phyloP scores from a whole-genome alignment of 2,797 vertebrate species.

The Dryobates pubescens region DNA sequence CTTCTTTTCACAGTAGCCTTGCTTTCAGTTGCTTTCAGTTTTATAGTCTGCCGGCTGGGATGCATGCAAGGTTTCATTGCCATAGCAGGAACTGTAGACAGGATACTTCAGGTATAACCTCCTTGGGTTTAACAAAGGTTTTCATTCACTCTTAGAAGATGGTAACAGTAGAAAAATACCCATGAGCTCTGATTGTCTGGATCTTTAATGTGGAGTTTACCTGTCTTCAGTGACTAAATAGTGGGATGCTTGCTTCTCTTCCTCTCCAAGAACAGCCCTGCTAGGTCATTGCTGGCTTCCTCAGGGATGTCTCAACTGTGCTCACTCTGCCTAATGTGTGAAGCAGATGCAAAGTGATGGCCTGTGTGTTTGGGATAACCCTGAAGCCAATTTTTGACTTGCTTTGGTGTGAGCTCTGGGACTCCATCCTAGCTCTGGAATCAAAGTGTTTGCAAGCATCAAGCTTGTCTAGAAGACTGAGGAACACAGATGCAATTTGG shows the following conservation, averaged over 20 bases:
- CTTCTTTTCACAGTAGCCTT: background rate
- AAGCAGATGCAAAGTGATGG: background rate
- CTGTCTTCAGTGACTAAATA: background rate
- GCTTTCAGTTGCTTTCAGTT: slow-evolving; percentile 2
- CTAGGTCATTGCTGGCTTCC: background rate
- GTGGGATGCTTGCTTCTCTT: background rate
- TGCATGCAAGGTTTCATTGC: background rate
- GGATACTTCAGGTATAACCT: background rate
- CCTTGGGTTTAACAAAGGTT: background rate
- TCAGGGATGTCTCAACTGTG: background rate
- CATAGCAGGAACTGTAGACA: background rate
- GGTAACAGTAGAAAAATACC: background rate
- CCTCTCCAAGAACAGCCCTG: background rate
- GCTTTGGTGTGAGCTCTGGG: background rate
- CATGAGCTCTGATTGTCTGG: background rate
- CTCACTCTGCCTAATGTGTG: fast-evolving
- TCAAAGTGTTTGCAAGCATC: background rate
- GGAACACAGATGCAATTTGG: background rate
- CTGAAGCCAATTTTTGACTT: background rate
- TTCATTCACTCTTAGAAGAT: background rate
- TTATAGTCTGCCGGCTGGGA: background rate
- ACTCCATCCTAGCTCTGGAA: background rate
- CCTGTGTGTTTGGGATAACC: background rate
- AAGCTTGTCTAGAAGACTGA: background rate
- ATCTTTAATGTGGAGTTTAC: background rate